Evolutionary conservation across 2,888 invertebrate genomes (phyloP), one percentile per base, ranked within the genome.

Genomic region (Mythimna loreyi): DNA sequence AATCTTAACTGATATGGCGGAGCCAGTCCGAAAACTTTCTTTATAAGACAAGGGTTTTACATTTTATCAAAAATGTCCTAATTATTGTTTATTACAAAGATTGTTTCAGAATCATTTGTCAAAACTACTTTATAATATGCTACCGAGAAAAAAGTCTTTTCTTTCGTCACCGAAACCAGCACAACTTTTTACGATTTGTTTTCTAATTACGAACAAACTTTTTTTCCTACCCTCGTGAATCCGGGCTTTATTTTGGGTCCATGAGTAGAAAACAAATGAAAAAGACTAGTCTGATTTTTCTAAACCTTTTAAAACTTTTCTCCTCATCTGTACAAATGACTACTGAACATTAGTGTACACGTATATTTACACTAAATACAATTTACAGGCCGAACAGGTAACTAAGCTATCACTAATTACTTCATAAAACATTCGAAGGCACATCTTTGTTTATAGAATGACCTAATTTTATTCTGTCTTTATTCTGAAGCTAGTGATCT

Each of bases 381-480:
- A 92, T 87, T 89, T 89, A 89, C 91, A 92, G 88, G 89, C 89
- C 92, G 84, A 92, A 90, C 84, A 87, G 88, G 88, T 89, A 86
- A 90, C 92, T 93, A 92, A 85, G 89, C 91, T 84, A 88, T 86
- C 68, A 85, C 88, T 91, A 90, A 85, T 92, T 94, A 94, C 90
- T 88, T 89, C 86, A 91, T 92, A 92, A 91, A 93, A 92, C 91
- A 90, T 89, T 94, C 86, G 92, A 95, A 95, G 95, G 95, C 95
- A 95, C 95, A 94, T 94, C 90, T 93, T 93, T 93, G 89, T 89
- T 90, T 88, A 92, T 89, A 94, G 89, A 89, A 92, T 89, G 87
- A 91, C 89, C 92, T 93, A 93, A 89, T 86, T 89, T 85, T 76
- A 83, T 72, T 79, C 71, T 78, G 72, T 73, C 75, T 76, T 75